Evolutionary conservation across 2,797 vertebrate species (phyloP).

Genomic region (Acanthiza pusilla): DNA sequence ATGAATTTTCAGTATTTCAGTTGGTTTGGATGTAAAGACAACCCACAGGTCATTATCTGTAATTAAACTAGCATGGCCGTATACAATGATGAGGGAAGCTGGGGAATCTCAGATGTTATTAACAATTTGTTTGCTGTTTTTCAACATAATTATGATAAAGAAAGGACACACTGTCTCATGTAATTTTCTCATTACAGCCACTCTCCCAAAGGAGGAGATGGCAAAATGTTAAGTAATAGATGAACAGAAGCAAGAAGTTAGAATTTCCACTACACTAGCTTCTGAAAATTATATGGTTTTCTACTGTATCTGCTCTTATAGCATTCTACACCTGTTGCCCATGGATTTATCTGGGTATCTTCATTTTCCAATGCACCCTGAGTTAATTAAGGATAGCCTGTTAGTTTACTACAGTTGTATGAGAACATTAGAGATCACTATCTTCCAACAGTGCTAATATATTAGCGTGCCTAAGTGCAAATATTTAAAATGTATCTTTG

Average conservation of each 20-base stretch:
- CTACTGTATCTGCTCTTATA: neutral
- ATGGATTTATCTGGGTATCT: neutral
- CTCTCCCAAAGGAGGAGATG: neutral
- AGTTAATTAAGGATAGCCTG: neutral
- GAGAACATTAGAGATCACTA: neutral
- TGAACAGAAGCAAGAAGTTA: neutral
- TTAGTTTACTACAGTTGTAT: neutral
- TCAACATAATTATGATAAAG: neutral
- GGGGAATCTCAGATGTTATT: neutral
- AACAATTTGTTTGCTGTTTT: neutral
- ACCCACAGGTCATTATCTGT: neutral
- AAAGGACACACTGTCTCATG: neutral
- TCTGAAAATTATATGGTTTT: neutral
- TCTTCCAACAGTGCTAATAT: neutral
- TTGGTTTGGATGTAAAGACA: neutral
- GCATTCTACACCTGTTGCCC: neutral
- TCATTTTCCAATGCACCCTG: neutral
- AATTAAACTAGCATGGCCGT: neutral
- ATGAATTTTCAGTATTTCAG: neutral
- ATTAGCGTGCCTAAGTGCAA: constrained; percentile 44
- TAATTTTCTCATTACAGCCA: neutral
- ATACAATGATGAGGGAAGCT: neutral
- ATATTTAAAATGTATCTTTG: constrained; percentile 61
- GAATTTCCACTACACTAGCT: neutral
- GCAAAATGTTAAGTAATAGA: neutral